Evolutionary conservation across 2,888 invertebrate species (phyloP).

Genomic region (Gastracanthus pulcherrimus): DNA sequence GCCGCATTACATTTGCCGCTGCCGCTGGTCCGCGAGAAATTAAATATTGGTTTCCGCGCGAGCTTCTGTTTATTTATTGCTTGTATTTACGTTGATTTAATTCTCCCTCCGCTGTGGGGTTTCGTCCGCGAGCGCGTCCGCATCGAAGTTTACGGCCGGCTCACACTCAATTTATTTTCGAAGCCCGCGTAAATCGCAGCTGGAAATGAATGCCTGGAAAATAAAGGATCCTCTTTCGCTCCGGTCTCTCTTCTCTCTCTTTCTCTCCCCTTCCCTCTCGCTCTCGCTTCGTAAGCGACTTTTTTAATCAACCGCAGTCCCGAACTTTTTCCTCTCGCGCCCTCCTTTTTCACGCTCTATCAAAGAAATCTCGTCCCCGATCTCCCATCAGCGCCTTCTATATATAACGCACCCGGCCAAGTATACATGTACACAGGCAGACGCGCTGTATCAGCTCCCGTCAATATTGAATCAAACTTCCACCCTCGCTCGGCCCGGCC

Average conservation of each 20-base stretch:
- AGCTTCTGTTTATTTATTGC: conserved; percentile 46
- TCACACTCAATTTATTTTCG: conserved; percentile 55
- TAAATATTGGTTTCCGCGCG: conserved; percentile 32
- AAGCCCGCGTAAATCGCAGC: conserved; percentile 48
- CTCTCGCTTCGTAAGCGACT: conserved; percentile 38
- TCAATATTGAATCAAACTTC: conserved; percentile 19
- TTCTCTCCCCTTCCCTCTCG: background rate
- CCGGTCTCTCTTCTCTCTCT: background rate
- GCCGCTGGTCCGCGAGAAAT: conserved; percentile 8
- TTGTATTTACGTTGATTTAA: conserved; percentile 55
- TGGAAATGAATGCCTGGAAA: conserved; percentile 47
- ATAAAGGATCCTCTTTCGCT: conserved; percentile 41
- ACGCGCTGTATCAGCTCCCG: conserved; percentile 22
- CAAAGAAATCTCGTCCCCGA: conserved; percentile 17
- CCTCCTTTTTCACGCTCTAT: conserved; percentile 7
- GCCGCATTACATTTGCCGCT: conserved; percentile 8
- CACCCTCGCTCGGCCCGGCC: background rate
- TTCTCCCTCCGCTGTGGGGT: conserved; percentile 31
- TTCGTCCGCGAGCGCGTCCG: conserved; percentile 10
- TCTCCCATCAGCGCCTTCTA: conserved; percentile 22
- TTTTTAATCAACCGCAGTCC: conserved; percentile 49
- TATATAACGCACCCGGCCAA: no score
- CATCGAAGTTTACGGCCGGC: conserved; percentile 47
- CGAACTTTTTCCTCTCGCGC: background rate
- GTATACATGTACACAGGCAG: background rate